Conservation (phyloP, 2,113 vertebrate genomes). For the Pholis gunnellus region DNA sequence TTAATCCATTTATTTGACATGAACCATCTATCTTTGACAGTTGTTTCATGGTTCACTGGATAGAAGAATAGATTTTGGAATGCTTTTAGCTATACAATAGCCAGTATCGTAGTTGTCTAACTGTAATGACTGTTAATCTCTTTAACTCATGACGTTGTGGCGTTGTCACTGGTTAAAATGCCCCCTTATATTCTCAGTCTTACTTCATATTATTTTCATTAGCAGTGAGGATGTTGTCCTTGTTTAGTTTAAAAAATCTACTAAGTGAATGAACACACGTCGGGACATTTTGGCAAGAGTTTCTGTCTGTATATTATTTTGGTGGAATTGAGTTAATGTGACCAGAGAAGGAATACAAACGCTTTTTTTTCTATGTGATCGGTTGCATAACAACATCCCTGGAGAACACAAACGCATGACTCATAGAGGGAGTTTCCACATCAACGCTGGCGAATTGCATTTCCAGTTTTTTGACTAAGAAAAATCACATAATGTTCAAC, state of each 20-base stretch:
- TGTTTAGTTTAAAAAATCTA: background rate
- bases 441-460: background rate
- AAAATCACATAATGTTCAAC: background rate
- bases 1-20: slow-evolving; percentile 31
- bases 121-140: background rate
- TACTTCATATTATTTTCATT: background rate
- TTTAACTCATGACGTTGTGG: background rate
- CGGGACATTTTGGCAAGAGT: background rate
- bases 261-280: background rate
- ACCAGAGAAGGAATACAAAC: background rate
- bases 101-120: background rate
- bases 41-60: background rate
- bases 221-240: too few relatives aligned
- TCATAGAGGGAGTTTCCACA: background rate
- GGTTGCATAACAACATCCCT: background rate
- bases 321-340: background rate
- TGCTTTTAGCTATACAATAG: background rate
- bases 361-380: background rate
- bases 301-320: background rate
- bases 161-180: background rate
- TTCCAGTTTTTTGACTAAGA: background rate
- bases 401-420: background rate
- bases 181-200: background rate
- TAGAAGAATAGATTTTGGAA: slow-evolving; percentile 7
- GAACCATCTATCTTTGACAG: background rate